These are phyloP conservation scores for Drosophila santomea DNA, from an alignment of 1,140 invertebrate genomes.

Conservation along the genomic window DNA sequence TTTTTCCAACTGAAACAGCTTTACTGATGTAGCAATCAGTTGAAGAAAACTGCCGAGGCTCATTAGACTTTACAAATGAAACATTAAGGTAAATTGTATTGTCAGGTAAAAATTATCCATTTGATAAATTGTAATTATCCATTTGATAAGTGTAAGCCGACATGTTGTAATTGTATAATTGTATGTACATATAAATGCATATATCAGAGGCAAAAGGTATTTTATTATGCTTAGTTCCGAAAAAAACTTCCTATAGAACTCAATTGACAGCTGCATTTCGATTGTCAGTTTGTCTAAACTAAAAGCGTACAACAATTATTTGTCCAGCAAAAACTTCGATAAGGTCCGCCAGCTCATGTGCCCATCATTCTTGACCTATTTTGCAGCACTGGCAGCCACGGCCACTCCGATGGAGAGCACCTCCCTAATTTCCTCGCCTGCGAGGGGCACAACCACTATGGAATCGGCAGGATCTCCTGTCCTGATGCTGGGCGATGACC, in stretches of 20 bases:
- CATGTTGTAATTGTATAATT: too few relatives aligned
- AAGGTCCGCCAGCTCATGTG: conserved; percentile 30
- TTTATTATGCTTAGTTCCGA: too few relatives aligned
- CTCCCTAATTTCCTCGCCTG: conserved; percentile 63
- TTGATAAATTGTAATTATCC: too few relatives aligned
- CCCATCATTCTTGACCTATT: conserved; percentile 60
- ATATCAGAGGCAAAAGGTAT: background rate
- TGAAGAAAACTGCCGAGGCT: too few relatives aligned
- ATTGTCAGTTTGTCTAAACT: conserved; percentile 13
- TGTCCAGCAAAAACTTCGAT: conserved; percentile 15
- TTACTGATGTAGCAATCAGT: too few relatives aligned
- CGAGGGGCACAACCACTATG: conserved; percentile 22
- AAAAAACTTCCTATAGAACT: background rate
- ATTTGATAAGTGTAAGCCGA: too few relatives aligned
- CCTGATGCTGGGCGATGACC: conserved; percentile 9
- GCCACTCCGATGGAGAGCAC: conserved; percentile 47
- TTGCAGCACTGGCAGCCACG: conserved; percentile 62
- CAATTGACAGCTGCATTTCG: conserved; percentile 12
- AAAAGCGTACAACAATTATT: conserved; percentile 6
- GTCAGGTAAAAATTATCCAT: too few relatives aligned
- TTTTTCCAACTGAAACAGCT: too few relatives aligned
- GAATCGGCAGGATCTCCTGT: conserved; percentile 14
- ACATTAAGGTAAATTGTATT: too few relatives aligned
- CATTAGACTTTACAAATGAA: too few relatives aligned
- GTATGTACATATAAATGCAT: too few relatives aligned